phyloP scores from a whole-genome alignment of 2,888 invertebrate genomes.

The Tholera decimalis region DNA sequence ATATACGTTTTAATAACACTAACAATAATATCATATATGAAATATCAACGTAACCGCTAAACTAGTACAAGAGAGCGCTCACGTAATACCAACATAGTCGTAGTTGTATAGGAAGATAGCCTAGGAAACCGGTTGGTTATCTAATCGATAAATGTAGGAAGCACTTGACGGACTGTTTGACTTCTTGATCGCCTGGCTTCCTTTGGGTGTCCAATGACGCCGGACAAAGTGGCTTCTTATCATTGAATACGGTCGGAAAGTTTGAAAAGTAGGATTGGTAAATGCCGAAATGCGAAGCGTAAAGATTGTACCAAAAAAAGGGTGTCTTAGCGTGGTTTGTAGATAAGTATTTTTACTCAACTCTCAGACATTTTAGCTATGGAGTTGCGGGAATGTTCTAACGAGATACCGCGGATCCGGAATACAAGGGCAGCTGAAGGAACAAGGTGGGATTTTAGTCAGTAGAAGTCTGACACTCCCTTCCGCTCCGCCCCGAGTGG shows the following conservation, averaged over 20 bases:
- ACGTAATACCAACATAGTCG: constrained; percentile 57
- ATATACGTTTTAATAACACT: constrained; percentile 32
- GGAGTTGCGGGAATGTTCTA: too few relatives aligned
- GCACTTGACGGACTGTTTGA: constrained; percentile 22
- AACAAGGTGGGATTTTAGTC: too few relatives aligned
- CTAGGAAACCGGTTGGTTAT: constrained; percentile 60
- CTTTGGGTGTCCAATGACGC: not conserved
- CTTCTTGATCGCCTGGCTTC: constrained; percentile 39
- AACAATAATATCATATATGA: constrained; percentile 49
- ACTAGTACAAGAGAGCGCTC: constrained; percentile 61
- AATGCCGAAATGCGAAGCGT: too few relatives aligned
- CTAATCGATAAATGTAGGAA: constrained; percentile 60
- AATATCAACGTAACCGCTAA: constrained; percentile 45
- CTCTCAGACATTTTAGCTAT: too few relatives aligned
- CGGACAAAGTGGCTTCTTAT: not conserved
- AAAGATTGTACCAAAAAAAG: too few relatives aligned
- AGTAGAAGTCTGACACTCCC: too few relatives aligned
- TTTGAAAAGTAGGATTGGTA: not conserved
- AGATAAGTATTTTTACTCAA: too few relatives aligned
- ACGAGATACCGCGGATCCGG: too few relatives aligned
- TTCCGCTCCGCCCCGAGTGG: too few relatives aligned
- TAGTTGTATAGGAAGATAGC: constrained; percentile 59
- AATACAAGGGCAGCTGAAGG: too few relatives aligned
- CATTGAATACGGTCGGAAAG: not conserved
- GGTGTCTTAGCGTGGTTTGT: too few relatives aligned